Evolutionary conservation across 2,797 vertebrate species (phyloP), one percentile per base, ranked within the genome.

Genomic region (Gallirallus australis): DNA sequence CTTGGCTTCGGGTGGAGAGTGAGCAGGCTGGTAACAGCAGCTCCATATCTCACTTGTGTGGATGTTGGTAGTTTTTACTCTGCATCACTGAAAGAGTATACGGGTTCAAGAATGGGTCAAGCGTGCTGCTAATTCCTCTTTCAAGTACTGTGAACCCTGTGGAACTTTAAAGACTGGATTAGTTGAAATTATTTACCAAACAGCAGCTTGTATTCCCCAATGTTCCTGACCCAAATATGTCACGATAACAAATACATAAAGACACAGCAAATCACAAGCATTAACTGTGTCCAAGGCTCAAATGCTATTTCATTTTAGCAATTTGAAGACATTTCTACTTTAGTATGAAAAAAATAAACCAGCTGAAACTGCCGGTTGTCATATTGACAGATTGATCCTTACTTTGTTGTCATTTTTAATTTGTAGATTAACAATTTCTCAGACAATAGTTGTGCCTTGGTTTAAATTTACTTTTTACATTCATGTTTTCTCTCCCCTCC

Each of bases 221-320:
- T 82, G 59, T 79, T 96, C 72, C 82, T 97, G 97, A 97, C 98
- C 96, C 94, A 94, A 92, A 97, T 96, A 87, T 95, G 94, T 97
- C 96, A 89, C 19, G 24, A 31, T 93, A 97, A 92, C 60, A 93
- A 96, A 97, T 33, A 81, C 84, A 70, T 95, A 77, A 90, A 91
- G 66, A 95, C 82, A 33, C 64, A 90, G 94, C 80, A 96, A 97
- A 97, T 97, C 91, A 94, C 28, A 86, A 66, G 95, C 96, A 87
- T 97, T 97, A 96, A 79, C 56, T 92, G 66, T 65, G 9, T 92
- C 52, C 11, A 20, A 93, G 28, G 53, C 79, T 94, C 48, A 81
- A 79, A 75, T 94, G 70, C 48, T 91, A 92, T 94, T 85, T 71
- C 13, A 71, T 90, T 95, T 95, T 82, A 94, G 75, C 86, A 90